Conservation (phyloP, 2,888 invertebrate genomes). For the Plebejus melissa region DNA sequence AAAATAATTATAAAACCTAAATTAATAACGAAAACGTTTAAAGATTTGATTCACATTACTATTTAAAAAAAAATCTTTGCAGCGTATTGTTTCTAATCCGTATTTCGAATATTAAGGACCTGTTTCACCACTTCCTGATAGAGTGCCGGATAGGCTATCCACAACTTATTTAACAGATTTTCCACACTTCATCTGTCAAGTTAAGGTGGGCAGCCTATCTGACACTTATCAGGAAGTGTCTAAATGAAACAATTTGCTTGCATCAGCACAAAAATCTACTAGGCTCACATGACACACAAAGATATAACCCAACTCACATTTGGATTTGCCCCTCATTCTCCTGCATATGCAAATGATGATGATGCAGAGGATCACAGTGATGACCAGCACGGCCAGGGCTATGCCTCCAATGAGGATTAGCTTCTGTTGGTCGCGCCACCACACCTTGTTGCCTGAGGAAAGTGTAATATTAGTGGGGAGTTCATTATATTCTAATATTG, state of each 20-base stretch:
- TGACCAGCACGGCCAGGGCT: slow-evolving; percentile 72
- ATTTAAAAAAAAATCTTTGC: too few species aligned
- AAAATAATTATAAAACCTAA: too few species aligned
- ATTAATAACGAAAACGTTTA: too few species aligned
- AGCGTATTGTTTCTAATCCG: too few species aligned
- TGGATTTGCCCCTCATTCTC: slow-evolving; percentile 87
- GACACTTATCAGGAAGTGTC: too few species aligned
- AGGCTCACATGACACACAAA: background rate
- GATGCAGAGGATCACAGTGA: slow-evolving; percentile 88
- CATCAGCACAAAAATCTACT: background rate
- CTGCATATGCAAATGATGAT: slow-evolving; percentile 92
- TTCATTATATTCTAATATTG: background rate
- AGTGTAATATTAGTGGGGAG: background rate
- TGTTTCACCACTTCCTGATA: too few species aligned
- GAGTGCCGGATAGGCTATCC: too few species aligned
- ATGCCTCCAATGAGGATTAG: slow-evolving; percentile 83
- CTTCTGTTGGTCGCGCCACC: slow-evolving; percentile 91
- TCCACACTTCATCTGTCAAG: too few species aligned
- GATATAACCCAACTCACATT: slow-evolving; percentile 88
- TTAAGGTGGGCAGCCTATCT: too few species aligned
- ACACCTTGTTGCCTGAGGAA: slow-evolving; percentile 84
- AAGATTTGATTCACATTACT: too few species aligned
- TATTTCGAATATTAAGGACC: too few species aligned
- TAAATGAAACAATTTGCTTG: background rate
- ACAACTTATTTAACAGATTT: too few species aligned